Evolutionary conservation across 2,113 vertebrate species (phyloP).

Genomic region (Erythrolamprus reginae): DNA sequence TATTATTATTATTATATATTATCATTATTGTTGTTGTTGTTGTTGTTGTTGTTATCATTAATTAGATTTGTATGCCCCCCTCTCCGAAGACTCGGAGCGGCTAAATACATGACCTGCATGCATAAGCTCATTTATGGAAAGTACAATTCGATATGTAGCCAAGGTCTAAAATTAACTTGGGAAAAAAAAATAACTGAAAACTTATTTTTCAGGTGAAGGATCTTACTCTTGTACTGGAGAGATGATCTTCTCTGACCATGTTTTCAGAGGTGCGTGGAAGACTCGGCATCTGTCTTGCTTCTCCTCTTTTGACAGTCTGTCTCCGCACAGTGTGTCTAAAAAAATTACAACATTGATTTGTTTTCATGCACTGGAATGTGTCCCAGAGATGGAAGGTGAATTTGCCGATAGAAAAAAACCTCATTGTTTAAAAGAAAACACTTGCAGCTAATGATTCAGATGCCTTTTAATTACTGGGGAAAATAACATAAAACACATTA

Average conservation of each 20-base stretch:
- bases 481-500: neutral
- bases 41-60: too few species aligned
- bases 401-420: neutral
- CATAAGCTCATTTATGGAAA: neutral
- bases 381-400: neutral
- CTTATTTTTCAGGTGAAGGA: rapidly evolving
- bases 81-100: too few species aligned
- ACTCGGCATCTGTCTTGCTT: constrained; percentile 78
- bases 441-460: neutral
- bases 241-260: constrained; percentile 80
- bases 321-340: constrained; percentile 84
- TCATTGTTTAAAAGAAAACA: neutral
- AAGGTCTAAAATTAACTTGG: neutral
- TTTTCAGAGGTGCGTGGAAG: constrained; percentile 82
- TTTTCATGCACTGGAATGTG: rapidly evolving
- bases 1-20: too few species aligned
- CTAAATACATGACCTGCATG: neutral
- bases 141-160: neutral
- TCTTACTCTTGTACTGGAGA: constrained; percentile 86
- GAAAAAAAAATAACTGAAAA: neutral
- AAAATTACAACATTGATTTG: neutral
- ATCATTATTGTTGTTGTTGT: too few species aligned
- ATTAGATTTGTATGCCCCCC: too few species aligned
- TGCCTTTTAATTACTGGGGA: neutral
- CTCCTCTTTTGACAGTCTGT: constrained; percentile 77